Evolutionary conservation across 1,140 invertebrate species (phyloP).

Genomic region (Tetragnatha versicolor): DNA sequence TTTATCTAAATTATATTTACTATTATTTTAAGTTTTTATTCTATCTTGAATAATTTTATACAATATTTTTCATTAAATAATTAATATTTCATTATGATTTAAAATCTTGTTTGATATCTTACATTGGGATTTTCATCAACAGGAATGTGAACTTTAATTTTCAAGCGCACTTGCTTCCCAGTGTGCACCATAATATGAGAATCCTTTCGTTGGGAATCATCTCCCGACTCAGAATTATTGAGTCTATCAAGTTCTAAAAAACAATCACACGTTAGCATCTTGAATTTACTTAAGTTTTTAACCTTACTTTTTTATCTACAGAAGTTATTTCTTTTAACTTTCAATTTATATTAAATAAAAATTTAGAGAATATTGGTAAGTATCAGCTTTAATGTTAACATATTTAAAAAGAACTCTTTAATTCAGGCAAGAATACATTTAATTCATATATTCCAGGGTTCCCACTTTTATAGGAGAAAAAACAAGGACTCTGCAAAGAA

Average conservation of each 20-base stretch:
- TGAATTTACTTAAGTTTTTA: not conserved
- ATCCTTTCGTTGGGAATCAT: constrained; percentile 34
- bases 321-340: not conserved
- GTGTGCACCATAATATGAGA: constrained; percentile 37
- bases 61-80: too few species aligned
- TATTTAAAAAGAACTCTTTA: too few species aligned
- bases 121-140: constrained; percentile 51
- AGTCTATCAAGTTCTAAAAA: constrained; percentile 43
- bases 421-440: too few species aligned
- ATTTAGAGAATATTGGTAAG: not conserved
- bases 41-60: too few species aligned
- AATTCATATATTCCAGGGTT: too few species aligned
- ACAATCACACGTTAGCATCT: not conserved
- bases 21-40: too few species aligned
- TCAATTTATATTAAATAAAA: not conserved
- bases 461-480: too few species aligned
- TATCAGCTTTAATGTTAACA: too few species aligned
- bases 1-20: too few species aligned
- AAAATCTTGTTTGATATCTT: too few species aligned
- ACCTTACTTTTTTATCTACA: constrained; percentile 1
- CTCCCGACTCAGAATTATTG: constrained; percentile 1
- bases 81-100: too few species aligned
- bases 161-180: constrained; percentile 43
- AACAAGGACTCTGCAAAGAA: too few species aligned
- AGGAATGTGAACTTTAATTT: constrained; percentile 53